Base-by-base conservation (phyloP, 2,888 invertebrate species). In the Hartigia nigra region DNA sequence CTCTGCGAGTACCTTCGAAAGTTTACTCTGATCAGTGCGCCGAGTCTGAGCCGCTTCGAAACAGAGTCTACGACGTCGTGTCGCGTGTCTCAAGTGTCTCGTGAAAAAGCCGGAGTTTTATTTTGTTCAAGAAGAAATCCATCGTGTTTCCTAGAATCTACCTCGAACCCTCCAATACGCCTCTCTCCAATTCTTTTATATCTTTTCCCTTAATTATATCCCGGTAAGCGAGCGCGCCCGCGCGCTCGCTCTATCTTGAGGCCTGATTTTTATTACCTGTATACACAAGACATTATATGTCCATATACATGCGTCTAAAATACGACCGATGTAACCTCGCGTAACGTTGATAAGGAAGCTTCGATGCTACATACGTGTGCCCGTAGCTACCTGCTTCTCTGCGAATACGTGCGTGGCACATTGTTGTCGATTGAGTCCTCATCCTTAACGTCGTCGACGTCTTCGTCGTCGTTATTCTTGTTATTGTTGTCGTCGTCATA, bases 281-380 rank as follows among this genome's bases (percentile, higher is more conserved):
- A 55, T 23, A 23, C 55, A 55, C 23, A 23, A 55, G 9, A 55
- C 55, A 9, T 23, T 55, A 9, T 39, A 39, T 39, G 39, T 39
- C 39, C 39, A 14, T 39, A 39, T 55, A 55, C 55, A 23, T 23
- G 55, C 23, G 55, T 55, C 55, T 9, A 55, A 55, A 55, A 55
- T 55, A 55, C 55, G 55, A 55, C 55, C 55, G 55, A 23, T 55
- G 55, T 55, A 55, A 55, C 55, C 55, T 55, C 23, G 55, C 55
- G 55, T 55, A 55, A 55, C 55, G 23, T 23, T 55, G 55, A 55
- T 55, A 55, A 55, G 55, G 9, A 55, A 55, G 55, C 23, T 55
- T 79, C 80, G 76, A 82, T 79, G 77, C 74, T 69, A 75, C 74
- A 77, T 75, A 78, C 76, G 77, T 79, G 77, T 79, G 69, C 69